Conservation (phyloP, 2,797 vertebrate genomes). For the Antrozous pallidus region DNA sequence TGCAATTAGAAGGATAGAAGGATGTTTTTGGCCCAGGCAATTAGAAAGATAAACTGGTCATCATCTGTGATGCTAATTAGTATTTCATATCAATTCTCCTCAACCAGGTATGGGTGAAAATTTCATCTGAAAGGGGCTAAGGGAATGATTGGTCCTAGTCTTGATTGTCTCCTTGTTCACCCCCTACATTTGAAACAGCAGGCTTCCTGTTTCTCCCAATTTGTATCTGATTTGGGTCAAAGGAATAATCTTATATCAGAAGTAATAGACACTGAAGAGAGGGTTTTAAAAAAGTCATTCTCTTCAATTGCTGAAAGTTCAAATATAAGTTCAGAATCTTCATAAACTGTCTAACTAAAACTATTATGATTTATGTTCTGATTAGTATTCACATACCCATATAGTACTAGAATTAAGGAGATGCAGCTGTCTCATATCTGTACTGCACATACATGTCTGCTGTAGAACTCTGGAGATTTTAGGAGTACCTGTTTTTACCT, state of each 20-base stretch:
- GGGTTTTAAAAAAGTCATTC: neutral
- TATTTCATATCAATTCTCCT: neutral
- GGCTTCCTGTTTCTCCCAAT: neutral
- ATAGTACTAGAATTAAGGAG: neutral
- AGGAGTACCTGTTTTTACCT: neutral
- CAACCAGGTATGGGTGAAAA: neutral
- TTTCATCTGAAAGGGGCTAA: neutral
- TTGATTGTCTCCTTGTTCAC: neutral
- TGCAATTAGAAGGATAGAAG: neutral
- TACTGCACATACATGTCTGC: neutral
- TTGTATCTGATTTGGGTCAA: neutral
- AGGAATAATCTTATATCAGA: neutral
- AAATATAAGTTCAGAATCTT: neutral
- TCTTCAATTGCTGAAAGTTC: neutral
- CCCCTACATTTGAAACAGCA: too few relatives aligned
- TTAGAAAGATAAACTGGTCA: neutral
- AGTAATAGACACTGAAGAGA: neutral
- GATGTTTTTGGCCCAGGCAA: neutral
- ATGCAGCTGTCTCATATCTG: neutral
- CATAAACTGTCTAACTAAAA: neutral
- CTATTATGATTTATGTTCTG: neutral
- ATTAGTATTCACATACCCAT: neutral
- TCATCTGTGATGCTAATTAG: neutral
- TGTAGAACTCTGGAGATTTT: neutral
- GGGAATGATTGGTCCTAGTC: neutral